Evolutionary conservation across 1,140 invertebrate species (phyloP), one percentile per base, ranked within the genome.

Genomic region (Dreissena polymorpha): DNA sequence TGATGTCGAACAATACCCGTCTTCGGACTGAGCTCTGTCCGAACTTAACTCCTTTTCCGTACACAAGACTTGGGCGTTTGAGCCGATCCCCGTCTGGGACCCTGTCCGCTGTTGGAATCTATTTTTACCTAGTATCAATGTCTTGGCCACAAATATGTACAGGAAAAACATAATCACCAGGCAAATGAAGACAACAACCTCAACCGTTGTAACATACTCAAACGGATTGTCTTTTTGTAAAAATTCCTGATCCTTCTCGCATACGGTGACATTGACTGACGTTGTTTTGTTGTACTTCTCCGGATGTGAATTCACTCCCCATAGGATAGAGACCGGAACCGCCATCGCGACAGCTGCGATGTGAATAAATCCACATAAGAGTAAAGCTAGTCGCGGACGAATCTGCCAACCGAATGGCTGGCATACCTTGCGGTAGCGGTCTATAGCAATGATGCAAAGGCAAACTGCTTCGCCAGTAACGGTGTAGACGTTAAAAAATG

Each of bases 401-500:
- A 89, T 85, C 70, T 88, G 88, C n/a, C 70, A 60, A 1, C 76
- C 21, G 3, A 87, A 72, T 2, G 88, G 88, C 12, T 27, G 68
- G 67, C 86, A 89, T 1, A 89, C 86, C 63, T 85, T 84, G 39
- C 81, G 83, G 51, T 88, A 88, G 21, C 87, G 75, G 70, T 88
- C 87, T 10, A 88, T 51, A 0, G 84, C 86, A 6, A 88, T 86
- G 0, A 85, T 77, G 10, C 87, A 49, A 27, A 89, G 60, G 25
- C 83, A 88, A 14, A 85, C 21, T 0, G 86, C 87, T 12, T 86
- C 86, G 0, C 79, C 78, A 12, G 85, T 73, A 10, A 86, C 85
- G 39, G 86, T 87, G 69, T 88, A 88, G 14, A 85, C 72, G 68
- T 87, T 87, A 13, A 87, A 82, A 60, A 80, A 84, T 21, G 86